phyloP scores from a whole-genome alignment of 30 jellyfish, hydroid and myxozoan species.

The Hydra vulgaris region DNA sequence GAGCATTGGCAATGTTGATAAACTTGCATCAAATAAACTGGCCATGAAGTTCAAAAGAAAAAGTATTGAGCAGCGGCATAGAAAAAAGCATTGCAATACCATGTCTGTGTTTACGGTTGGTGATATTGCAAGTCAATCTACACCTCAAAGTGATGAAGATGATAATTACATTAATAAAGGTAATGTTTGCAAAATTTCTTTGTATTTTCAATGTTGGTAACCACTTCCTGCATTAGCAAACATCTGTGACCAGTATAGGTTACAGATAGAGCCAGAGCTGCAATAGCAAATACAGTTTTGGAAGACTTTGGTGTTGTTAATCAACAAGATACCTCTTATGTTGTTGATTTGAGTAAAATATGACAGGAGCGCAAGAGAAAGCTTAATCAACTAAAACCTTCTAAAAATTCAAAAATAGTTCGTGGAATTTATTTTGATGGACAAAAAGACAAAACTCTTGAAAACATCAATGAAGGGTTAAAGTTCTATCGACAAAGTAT shows the following conservation, averaged over 20 bases:
- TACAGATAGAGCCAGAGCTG: not conserved
- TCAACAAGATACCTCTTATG: too few relatives aligned
- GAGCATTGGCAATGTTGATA: not conserved
- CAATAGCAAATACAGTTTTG: too few relatives aligned
- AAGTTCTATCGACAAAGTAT: too few relatives aligned
- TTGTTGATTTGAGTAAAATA: too few relatives aligned
- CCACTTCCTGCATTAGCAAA: not conserved
- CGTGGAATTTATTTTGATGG: too few relatives aligned
- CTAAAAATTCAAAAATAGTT: too few relatives aligned
- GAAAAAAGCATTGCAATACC: not conserved
- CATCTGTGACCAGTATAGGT: not conserved
- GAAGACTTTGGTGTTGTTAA: too few relatives aligned
- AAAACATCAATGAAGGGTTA: too few relatives aligned
- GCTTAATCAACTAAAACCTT: too few relatives aligned
- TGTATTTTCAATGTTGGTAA: not conserved
- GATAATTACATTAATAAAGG: not conserved
- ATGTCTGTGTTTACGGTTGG: not conserved
- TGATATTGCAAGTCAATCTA: not conserved
- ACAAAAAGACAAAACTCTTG: too few relatives aligned
- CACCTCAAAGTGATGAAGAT: not conserved
- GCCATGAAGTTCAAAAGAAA: not conserved
- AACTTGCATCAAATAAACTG: not conserved
- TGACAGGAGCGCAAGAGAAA: too few relatives aligned
- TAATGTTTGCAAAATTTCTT: not conserved
- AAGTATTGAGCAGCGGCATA: not conserved